Evolutionary conservation across 2,113 vertebrate species (phyloP).

Genomic region (Poeciliopsis turrubarensis): DNA sequence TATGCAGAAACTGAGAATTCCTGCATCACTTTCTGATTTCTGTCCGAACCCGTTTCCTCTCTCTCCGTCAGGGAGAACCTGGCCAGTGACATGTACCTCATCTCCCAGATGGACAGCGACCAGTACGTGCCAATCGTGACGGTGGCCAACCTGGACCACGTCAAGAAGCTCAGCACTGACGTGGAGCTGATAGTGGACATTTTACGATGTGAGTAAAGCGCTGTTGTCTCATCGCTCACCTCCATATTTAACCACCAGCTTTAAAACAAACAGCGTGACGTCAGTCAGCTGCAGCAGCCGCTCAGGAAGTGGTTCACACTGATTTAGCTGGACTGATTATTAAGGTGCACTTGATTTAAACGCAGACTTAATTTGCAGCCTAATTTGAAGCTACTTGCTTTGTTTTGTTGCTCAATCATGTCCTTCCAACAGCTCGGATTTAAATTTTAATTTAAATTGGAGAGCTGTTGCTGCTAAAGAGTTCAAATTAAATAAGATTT

Average conservation of each 20-base stretch:
- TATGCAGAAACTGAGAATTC: background rate
- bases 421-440: too few relatives aligned
- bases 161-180: slow-evolving; percentile 98
- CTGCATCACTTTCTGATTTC: background rate
- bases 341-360: slow-evolving; percentile 43
- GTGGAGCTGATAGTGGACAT: slow-evolving; percentile 96
- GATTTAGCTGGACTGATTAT: slow-evolving; percentile 44
- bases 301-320: slow-evolving; percentile 8
- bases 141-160: slow-evolving; percentile 96
- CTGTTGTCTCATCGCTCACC: background rate
- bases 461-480: background rate
- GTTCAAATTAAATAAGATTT: background rate
- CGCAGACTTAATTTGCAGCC: slow-evolving; percentile 1
- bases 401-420: slow-evolving; percentile 9
- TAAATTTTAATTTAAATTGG: background rate
- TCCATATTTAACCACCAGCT: background rate
- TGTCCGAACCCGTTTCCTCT: background rate
- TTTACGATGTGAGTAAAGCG: slow-evolving; percentile 87
- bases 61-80: slow-evolving; percentile 90
- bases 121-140: slow-evolving; percentile 99
- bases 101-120: slow-evolving; percentile 99
- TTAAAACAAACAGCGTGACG: background rate
- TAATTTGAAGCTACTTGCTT: slow-evolving; percentile 11
- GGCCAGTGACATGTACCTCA: slow-evolving; percentile 99
- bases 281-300: background rate